Base-by-base conservation (phyloP, 2,113 vertebrate genomes). In the Cyprichromis sp. region DNA sequence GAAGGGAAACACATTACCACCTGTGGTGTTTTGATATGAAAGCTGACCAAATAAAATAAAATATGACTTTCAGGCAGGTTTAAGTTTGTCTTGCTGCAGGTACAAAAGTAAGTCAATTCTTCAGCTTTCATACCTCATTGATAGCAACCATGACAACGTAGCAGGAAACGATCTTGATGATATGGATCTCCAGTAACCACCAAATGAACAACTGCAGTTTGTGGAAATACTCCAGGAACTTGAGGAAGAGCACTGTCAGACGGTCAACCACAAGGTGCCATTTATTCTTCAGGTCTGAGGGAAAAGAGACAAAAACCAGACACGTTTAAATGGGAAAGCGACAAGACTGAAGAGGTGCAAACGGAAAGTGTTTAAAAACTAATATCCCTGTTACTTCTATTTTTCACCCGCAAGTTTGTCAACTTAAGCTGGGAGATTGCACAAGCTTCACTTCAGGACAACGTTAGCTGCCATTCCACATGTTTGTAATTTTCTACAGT, bases 261-360 rank as follows among this genome's bases (percentile, higher is more conserved):
- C 99, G 98, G 91, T 99, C 98, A 0, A 99, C 97, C 88, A 99
- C 98, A 89, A 99, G 94, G 71, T 98, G 98, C 99, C 99, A 99
- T 82, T 99, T 99, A 91, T 97, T 99, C 90, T 95, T 98, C 88
- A 99, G 94, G 90, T 98, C 98, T 99, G 94, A 42, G 55, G 80
- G 42, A 21, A 29, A 21, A 31, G 31, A 85, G 63, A 88, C 6
- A 14, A 26, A 87, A 86, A 80, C 17, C 83, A 90, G 82, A 83
- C 6, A 29, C 7, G 17, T 29, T 80, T 54, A 71, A 45, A 82
- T 6, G 36, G 45, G 79, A 59, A 31, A 86, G 84, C 11, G 82
- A 71, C 73, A 52, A 52, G 45, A 47, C n/a, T 80, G 21, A 87
- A 82, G 80, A 79, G 17, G 66, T 29, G 55, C 26, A 42, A 59